Conservation (phyloP, 2,113 vertebrate genomes). For the Toxotes chatareus region DNA sequence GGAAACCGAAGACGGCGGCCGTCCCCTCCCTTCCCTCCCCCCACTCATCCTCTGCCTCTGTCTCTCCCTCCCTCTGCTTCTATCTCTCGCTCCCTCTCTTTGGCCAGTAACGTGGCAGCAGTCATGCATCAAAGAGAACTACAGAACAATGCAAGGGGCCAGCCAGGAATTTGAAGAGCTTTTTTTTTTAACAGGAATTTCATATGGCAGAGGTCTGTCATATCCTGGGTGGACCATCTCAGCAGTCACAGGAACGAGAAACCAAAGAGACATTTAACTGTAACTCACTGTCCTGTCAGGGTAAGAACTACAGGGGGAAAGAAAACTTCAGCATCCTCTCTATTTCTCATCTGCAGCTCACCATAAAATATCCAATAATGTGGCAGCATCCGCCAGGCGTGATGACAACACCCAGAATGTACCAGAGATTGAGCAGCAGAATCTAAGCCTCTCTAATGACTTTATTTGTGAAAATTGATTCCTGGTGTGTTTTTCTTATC, state of each 20-base stretch:
- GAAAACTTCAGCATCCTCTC: constrained; percentile 46
- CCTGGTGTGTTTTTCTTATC: constrained; percentile 57
- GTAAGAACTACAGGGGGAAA: constrained; percentile 10
- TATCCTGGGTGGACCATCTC: constrained; percentile 60
- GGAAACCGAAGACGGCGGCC: constrained; percentile 79
- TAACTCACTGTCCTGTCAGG: constrained; percentile 47
- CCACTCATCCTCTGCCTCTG: constrained; percentile 64
- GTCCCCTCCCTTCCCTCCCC: constrained; percentile 51
- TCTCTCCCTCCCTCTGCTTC: constrained; percentile 62
- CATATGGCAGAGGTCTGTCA: constrained; percentile 71
- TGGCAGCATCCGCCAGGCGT: constrained; percentile 35
- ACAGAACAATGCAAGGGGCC: constrained; percentile 80
- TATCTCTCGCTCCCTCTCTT: constrained; percentile 64
- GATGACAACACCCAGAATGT: constrained; percentile 40
- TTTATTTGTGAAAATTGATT: constrained; percentile 72
- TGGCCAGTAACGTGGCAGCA: constrained; percentile 79
- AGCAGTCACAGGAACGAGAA: constrained; percentile 51
- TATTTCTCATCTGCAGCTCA: constrained; percentile 55
- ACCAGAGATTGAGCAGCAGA: constrained; percentile 43
- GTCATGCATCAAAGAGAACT: constrained; percentile 84
- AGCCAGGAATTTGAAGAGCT: constrained; percentile 79
- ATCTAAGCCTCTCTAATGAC: constrained; percentile 58
- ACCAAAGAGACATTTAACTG: constrained; percentile 59
- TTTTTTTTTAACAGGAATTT: constrained; percentile 76
- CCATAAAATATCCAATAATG: constrained; percentile 46